phyloP scores from a whole-genome alignment of 2,797 vertebrate genomes.

The Streptopelia turtur region DNA sequence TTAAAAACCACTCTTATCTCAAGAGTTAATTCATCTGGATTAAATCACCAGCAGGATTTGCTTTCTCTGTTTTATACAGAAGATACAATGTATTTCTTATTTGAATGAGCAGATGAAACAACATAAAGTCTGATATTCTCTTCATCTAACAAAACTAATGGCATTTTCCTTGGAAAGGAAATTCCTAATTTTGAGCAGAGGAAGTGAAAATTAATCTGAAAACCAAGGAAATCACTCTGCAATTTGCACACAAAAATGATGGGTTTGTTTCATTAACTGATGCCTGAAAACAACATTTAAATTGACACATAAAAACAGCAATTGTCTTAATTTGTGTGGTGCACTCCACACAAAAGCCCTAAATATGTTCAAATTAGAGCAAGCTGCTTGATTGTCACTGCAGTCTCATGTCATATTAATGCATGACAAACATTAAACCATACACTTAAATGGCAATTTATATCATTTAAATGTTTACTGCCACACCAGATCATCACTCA shows the following conservation, averaged over 20 bases:
- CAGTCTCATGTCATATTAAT: slow-evolving; percentile 99
- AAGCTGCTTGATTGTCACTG: slow-evolving; percentile 98
- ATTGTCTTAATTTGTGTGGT: slow-evolving; percentile 99
- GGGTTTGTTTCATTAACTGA: slow-evolving; percentile 89
- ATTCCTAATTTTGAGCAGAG: slow-evolving; percentile 60
- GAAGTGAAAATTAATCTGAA: slow-evolving; percentile 67
- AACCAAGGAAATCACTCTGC: slow-evolving; percentile 55
- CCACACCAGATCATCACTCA: slow-evolving; percentile 92
- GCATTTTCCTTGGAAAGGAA: slow-evolving; percentile 51
- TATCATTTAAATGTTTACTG: slow-evolving; percentile 99
- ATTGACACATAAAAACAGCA: slow-evolving; percentile 94
- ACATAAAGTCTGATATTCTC: not conserved
- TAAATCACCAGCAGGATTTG: slow-evolving; percentile 10
- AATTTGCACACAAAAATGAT: slow-evolving; percentile 79
- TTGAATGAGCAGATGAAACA: slow-evolving; percentile 30
- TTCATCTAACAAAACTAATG: slow-evolving; percentile 23
- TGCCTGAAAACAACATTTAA: slow-evolving; percentile 85
- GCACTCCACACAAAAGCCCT: slow-evolving; percentile 93
- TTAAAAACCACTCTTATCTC: not conserved
- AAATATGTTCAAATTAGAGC: slow-evolving; percentile 99
- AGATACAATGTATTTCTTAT: not conserved
- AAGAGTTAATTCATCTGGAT: slow-evolving; percentile 1
- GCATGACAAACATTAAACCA: slow-evolving; percentile 98
- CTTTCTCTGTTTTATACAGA: not conserved
- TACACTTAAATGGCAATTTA: slow-evolving; percentile 99